phyloP scores from a whole-genome alignment of 1,140 invertebrate genomes.

The Chironomus striatipennis region DNA sequence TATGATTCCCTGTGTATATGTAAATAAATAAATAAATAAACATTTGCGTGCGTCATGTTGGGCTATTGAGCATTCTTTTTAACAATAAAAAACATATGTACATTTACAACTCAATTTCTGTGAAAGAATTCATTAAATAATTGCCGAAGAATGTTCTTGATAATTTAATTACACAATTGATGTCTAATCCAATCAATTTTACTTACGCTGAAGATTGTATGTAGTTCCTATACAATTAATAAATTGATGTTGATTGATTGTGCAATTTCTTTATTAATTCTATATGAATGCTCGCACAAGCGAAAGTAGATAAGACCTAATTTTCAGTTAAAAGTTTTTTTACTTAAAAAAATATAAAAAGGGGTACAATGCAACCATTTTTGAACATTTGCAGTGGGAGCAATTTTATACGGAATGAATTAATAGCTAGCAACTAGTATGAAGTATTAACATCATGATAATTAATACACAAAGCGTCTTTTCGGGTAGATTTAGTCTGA shows the following conservation, averaged over 20 bases:
- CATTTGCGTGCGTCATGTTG: slow-evolving; percentile 3
- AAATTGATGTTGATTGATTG: not conserved
- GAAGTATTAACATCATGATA: too few relatives aligned
- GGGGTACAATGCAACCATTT: too few relatives aligned
- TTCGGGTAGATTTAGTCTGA: too few relatives aligned
- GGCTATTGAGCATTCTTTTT: not conserved
- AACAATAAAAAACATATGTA: not conserved
- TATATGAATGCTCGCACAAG: too few relatives aligned
- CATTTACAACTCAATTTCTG: too few relatives aligned
- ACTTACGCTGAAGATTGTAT: not conserved
- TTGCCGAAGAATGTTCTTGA: not conserved
- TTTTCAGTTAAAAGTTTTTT: too few relatives aligned
- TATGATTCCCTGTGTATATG: slow-evolving; percentile 9
- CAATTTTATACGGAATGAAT: too few relatives aligned
- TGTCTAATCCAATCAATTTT: not conserved
- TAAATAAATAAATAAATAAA: slow-evolving; percentile 8
- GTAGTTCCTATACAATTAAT: not conserved
- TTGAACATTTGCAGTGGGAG: too few relatives aligned
- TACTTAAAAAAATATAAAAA: too few relatives aligned
- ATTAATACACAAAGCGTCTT: too few relatives aligned
- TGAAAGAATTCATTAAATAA: slow-evolving; percentile 1
- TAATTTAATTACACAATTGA: slow-evolving; percentile 14
- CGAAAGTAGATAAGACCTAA: too few relatives aligned
- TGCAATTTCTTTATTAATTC: not conserved
- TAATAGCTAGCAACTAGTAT: too few relatives aligned